Percentiles rank a stretch among this genome's conserved stretches.
phyloP scores from a whole-genome alignment of 2,888 invertebrate genomes.

The Imbricaverruca yamaguchii region DNA sequence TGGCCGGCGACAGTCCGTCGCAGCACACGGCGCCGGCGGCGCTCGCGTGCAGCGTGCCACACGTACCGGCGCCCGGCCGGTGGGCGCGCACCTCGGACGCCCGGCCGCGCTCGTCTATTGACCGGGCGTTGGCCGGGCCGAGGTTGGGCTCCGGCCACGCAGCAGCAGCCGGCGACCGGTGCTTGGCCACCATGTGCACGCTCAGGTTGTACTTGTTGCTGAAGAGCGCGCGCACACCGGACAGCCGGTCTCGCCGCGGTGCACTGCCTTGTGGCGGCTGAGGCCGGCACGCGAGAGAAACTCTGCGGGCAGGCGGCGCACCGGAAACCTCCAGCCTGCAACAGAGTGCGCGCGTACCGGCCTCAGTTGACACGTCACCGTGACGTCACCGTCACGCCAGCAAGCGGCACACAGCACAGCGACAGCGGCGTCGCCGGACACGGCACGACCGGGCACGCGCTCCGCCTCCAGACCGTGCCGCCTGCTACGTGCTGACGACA shows the following conservation, averaged over 20 bases:
- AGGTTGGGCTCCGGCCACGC: background rate
- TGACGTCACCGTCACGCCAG: too few relatives aligned
- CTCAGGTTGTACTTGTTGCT: constrained; percentile 18
- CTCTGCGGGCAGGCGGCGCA: background rate
- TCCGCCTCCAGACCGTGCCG: too few relatives aligned
- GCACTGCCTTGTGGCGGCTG: constrained; percentile 10
- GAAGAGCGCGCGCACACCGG: background rate
- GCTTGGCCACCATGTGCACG: background rate
- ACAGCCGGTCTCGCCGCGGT: constrained; percentile 16
- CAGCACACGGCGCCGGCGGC: background rate
- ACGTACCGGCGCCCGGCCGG: background rate
- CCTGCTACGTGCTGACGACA: too few relatives aligned
- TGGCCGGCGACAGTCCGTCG: too few relatives aligned
- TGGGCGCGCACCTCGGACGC: background rate
- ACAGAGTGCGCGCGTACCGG: background rate
- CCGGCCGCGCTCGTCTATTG: too few relatives aligned
- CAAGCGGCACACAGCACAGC: too few relatives aligned
- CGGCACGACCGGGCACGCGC: too few relatives aligned
- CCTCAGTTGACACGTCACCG: too few relatives aligned
- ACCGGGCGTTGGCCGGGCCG: too few relatives aligned
- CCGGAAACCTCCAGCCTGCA: background rate
- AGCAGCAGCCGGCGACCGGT: background rate
- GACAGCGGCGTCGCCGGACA: too few relatives aligned
- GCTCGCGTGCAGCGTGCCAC: background rate
- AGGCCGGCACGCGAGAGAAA: constrained; percentile 12